Evolutionary conservation across 2,113 vertebrate species (phyloP).

Genomic region (Cochlearius cochlearius): DNA sequence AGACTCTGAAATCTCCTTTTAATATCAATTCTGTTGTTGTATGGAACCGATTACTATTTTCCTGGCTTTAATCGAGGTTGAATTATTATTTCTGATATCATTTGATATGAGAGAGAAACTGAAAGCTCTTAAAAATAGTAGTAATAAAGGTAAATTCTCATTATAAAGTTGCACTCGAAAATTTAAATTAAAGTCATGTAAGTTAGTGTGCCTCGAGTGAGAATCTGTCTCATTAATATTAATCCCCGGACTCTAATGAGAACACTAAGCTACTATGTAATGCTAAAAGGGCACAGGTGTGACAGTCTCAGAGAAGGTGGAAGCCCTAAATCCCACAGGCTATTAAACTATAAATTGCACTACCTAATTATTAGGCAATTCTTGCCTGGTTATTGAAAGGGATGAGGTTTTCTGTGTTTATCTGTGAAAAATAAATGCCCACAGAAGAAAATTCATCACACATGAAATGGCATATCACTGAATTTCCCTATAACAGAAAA

Average conservation of each 20-base stretch:
- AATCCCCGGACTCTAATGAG: slow-evolving; percentile 41
- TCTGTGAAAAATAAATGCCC: neutral
- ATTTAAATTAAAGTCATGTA: slow-evolving; percentile 27
- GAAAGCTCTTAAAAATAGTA: slow-evolving; percentile 2
- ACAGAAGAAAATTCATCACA: neutral
- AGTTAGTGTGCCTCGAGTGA: slow-evolving; percentile 20
- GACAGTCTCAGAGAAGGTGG: slow-evolving; percentile 36
- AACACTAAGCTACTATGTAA: slow-evolving; percentile 14
- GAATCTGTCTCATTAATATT: slow-evolving; percentile 59
- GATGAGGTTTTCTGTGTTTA: neutral
- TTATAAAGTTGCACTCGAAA: slow-evolving; percentile 13
- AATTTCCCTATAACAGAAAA: neutral
- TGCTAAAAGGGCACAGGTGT: slow-evolving; percentile 52
- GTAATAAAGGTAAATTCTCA: neutral
- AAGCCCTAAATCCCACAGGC: slow-evolving; percentile 47
- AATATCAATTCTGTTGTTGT: neutral
- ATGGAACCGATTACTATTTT: neutral
- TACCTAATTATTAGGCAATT: slow-evolving; percentile 58
- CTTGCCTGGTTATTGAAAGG: slow-evolving; percentile 8
- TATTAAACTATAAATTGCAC: slow-evolving; percentile 36
- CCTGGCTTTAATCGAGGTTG: neutral
- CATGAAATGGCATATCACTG: neutral
- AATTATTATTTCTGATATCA: neutral
- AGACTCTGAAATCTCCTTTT: neutral
- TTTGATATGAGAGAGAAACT: neutral